Evolutionary conservation across 1,140 invertebrate genomes (phyloP), one percentile per base, ranked within the genome.

Genomic region (Caenorhabditis tropicalis): DNA sequence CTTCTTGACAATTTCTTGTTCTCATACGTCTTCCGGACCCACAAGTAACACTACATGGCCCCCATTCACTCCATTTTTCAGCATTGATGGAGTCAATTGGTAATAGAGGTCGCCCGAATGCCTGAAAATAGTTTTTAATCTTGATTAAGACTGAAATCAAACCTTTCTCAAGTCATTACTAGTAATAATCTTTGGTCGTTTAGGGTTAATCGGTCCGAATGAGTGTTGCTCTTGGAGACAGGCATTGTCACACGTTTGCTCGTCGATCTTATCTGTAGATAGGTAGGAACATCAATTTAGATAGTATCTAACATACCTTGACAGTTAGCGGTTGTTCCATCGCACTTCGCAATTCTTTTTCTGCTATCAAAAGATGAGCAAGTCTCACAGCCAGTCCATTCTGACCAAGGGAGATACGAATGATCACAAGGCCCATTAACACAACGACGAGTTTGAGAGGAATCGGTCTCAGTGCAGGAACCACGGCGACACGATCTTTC

Each of bases 361-460:
- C 89, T 82, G 6, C 85, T 85, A 51, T 87, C 89, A 79, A 85
- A 86, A 12, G 84, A 82, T 79, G 81, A 86, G 60, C 89, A 91
- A 39, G 89, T 60, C 15, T 83, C 53, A 43, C 89, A 90, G 4
- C 49, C 21, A 4, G 82, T 84, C 89, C 89, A 90, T 36, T 83
- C 81, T 10, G 65, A 79, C 89, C 89, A 90, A 24, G 49, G 58
- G 24, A 84, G 60, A 89, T 46, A 74, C 10, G 65, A 43, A 43
- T 74, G 65, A 21, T 87, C 86, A 56, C 88, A 91, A 19, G 89
- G 87, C 24, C 88, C 85, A 49, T 86, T 82, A n/a, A 90, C 88
- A 81, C 90, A 91, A 31, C 89, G 82, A 15, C 87, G 80, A 10
- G 87, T 60, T 81, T 86, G 82, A 48, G 82, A 29, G 9, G 86